A percentile compares a stretch with the other conserved stretches of the same genome.
Evolutionary conservation across 37 sponge, comb jelly and placozoan species (phyloP).

Genomic region (Halisarca cf. caerulea): DNA sequence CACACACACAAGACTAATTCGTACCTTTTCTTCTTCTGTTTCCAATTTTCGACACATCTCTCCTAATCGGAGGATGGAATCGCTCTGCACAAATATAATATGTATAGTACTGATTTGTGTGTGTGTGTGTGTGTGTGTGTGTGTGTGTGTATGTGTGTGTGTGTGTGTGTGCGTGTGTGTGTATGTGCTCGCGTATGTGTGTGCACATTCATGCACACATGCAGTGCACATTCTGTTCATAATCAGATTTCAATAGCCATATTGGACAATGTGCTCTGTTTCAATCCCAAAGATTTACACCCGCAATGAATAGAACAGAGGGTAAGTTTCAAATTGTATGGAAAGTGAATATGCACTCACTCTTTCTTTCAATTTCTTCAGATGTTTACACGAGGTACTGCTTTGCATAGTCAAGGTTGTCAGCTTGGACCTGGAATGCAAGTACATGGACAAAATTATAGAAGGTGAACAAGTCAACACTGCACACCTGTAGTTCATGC

Average conservation of each 20-base stretch:
- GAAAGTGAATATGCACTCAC: constrained; percentile 44
- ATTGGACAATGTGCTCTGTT: too few relatives aligned
- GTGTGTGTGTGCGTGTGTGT: background rate
- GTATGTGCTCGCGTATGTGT: background rate
- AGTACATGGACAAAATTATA: constrained; percentile 4
- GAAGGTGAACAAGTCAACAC: too few relatives aligned
- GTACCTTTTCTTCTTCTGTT: constrained; percentile 97
- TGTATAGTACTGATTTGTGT: too few relatives aligned
- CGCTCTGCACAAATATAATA: too few relatives aligned
- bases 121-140: background rate
- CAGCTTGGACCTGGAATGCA: constrained; percentile 53
- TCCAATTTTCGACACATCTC: constrained; percentile 98
- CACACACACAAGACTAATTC: background rate
- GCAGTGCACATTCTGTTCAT: too few relatives aligned
- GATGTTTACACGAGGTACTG: constrained; percentile 74
- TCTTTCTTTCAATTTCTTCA: constrained; percentile 59
- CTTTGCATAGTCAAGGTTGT: constrained; percentile 91
- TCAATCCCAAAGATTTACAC: too few relatives aligned
- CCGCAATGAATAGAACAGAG: too few relatives aligned
- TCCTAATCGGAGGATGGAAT: constrained; percentile 70
- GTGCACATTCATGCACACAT: background rate
- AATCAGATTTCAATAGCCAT: too few relatives aligned
- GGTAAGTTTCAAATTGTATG: too few relatives aligned
- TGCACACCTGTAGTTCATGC: too few relatives aligned
- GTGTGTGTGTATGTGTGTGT: background rate